A percentile compares a stretch with the other conserved stretches of the same genome.
phyloP scores from a whole-genome alignment of 64 coral and sea anemone species.

The Dendronephthya gigantea region DNA sequence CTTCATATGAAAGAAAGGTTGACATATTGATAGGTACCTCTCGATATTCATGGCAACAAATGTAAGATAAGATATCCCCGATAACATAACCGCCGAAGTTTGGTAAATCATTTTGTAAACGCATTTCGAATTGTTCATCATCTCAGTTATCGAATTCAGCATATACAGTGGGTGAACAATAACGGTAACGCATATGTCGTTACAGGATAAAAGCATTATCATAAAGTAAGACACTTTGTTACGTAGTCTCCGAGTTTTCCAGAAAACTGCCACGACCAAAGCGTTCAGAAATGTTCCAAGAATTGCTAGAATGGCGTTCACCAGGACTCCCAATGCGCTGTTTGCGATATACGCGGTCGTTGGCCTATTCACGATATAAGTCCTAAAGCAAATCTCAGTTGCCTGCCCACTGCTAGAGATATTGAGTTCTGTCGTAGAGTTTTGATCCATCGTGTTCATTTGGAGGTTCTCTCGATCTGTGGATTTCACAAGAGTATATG shows the following conservation, averaged over 20 bases:
- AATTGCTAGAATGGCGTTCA: background rate
- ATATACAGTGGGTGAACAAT: background rate
- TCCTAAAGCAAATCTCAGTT: background rate
- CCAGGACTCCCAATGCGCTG: background rate
- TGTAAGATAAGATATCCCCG: background rate
- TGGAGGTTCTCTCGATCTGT: too few species aligned
- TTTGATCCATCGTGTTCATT: background rate
- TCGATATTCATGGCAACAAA: background rate
- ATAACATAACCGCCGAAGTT: background rate
- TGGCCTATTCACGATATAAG: background rate
- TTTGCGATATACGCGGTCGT: background rate
- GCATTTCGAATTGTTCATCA: background rate
- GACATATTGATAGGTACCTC: background rate
- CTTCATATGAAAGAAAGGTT: background rate
- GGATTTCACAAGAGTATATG: too few species aligned
- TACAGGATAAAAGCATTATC: background rate
- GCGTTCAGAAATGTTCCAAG: background rate
- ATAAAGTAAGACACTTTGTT: background rate
- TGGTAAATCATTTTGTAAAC: slow-evolving; percentile 6
- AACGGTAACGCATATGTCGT: background rate
- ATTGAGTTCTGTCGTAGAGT: background rate
- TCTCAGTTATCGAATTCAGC: background rate
- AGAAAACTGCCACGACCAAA: background rate
- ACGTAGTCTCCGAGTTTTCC: background rate
- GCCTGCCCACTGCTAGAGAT: background rate